Percentiles rank a stretch among this genome's conserved stretches.
Conservation (phyloP, 1,140 invertebrate species). For the Calephelis nemesis region DNA sequence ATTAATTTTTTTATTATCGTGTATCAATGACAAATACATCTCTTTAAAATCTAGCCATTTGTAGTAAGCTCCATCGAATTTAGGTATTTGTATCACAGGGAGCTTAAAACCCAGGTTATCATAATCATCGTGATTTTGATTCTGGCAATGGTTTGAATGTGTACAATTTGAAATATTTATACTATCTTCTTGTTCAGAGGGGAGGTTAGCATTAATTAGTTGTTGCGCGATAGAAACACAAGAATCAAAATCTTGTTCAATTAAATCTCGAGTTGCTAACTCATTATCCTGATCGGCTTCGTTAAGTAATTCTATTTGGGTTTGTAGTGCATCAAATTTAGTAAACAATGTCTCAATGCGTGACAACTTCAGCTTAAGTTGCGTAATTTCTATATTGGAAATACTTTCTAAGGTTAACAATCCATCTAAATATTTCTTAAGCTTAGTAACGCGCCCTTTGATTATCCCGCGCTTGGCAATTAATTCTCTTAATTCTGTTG, state of each 20-base stretch:
- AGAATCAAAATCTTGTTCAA: slow-evolving; percentile 33
- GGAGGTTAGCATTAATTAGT: slow-evolving; percentile 13
- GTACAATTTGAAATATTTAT: slow-evolving; percentile 24
- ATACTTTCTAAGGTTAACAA: background rate
- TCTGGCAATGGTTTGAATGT: slow-evolving; percentile 6
- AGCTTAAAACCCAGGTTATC: slow-evolving; percentile 31
- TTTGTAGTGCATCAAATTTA: slow-evolving; percentile 36
- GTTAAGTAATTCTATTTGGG: slow-evolving; percentile 39
- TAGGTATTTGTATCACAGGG: slow-evolving; percentile 44
- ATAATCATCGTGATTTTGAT: slow-evolving; percentile 4
- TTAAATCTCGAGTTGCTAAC: slow-evolving; percentile 30
- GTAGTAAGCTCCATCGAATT: slow-evolving; percentile 45
- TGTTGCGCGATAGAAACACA: slow-evolving; percentile 28
- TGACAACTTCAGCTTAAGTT: slow-evolving; percentile 24
- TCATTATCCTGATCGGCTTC: slow-evolving; percentile 26
- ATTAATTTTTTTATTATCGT: slow-evolving; percentile 39
- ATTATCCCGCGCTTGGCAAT: background rate
- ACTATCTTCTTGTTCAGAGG: slow-evolving; percentile 19
- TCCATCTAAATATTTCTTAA: slow-evolving; percentile 28
- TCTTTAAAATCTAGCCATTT: slow-evolving; percentile 53
- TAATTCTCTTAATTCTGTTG: slow-evolving; percentile 3
- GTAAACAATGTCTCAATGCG: slow-evolving; percentile 4
- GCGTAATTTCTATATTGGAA: slow-evolving; percentile 22
- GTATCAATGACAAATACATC: slow-evolving; percentile 44
- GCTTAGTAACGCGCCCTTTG: slow-evolving; percentile 22